phyloP scores from a whole-genome alignment of 2,113 vertebrate species.

The Orientallactaga bullata region DNA sequence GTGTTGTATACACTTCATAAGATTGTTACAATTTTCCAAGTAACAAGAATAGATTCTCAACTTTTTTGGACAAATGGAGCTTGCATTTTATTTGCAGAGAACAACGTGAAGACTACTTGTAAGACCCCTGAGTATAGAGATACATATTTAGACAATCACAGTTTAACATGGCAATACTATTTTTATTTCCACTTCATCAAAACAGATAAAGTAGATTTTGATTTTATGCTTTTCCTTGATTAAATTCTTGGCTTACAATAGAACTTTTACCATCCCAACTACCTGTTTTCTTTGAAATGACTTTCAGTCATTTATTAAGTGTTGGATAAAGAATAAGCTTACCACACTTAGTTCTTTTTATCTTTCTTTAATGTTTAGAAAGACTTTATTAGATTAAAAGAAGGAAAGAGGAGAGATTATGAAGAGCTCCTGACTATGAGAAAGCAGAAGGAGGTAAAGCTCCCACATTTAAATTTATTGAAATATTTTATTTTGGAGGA shows the following conservation, averaged over 20 bases:
- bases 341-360: conserved; percentile 14
- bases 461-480: conserved; percentile 1
- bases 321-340: not conserved
- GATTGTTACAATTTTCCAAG: conserved; percentile 39
- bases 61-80: conserved; percentile 58
- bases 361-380: not conserved
- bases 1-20: not conserved
- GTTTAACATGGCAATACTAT: conserved; percentile 34
- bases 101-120: conserved; percentile 36
- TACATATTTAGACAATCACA: not conserved
- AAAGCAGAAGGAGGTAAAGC: too few species aligned
- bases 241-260: conserved; percentile 26
- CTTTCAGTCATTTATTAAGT: not conserved
- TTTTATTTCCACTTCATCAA: conserved; percentile 54
- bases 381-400: not conserved
- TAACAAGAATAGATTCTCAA: not conserved
- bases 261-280: conserved; percentile 3
- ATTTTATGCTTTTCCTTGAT: conserved; percentile 43
- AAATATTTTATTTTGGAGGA: conserved; percentile 5
- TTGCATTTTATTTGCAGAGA: conserved; percentile 28
- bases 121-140: conserved; percentile 23
- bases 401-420: too few species aligned
- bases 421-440: too few species aligned
- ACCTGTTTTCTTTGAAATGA: conserved; percentile 27
- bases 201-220: conserved; percentile 22